Conservation (phyloP, 2,888 invertebrate species). For the Terebella lapidaria region DNA sequence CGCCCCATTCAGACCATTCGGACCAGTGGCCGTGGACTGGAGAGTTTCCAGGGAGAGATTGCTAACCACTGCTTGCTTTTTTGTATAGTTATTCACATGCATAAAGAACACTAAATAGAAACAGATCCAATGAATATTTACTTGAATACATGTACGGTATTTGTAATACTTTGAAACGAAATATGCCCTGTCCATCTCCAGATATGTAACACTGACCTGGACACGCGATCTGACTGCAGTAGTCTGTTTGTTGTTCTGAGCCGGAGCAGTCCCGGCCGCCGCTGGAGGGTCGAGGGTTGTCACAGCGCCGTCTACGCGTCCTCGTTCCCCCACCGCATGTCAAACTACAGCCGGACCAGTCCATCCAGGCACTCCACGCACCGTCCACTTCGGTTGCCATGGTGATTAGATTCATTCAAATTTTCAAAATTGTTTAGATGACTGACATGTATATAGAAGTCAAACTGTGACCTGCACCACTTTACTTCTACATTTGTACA, state of each 20-base stretch:
- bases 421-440: too few species aligned
- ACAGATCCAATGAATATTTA: background rate
- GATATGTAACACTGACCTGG: constrained; percentile 37
- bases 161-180: background rate
- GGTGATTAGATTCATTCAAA: background rate
- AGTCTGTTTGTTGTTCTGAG: constrained; percentile 34
- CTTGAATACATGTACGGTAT: background rate
- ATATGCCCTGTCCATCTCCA: too few species aligned
- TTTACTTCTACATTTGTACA: too few species aligned
- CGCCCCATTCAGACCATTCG: constrained; percentile 87
- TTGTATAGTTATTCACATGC: too few species aligned
- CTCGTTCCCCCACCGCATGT: constrained; percentile 58
- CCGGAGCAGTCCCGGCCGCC: constrained; percentile 46
- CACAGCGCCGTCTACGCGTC: constrained; percentile 57
- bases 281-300: constrained; percentile 46
- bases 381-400: constrained; percentile 48
- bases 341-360: constrained; percentile 59
- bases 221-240: constrained; percentile 47
- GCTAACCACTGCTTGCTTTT: too few species aligned
- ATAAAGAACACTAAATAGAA: constrained; percentile 28
- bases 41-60: background rate
- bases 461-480: too few species aligned
- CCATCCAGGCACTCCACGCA: constrained; percentile 59
- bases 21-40: constrained; percentile 81
- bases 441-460: too few species aligned